Evolutionary conservation across 2,797 vertebrate species (phyloP).

Genomic region (Ctenopoma multispine): DNA sequence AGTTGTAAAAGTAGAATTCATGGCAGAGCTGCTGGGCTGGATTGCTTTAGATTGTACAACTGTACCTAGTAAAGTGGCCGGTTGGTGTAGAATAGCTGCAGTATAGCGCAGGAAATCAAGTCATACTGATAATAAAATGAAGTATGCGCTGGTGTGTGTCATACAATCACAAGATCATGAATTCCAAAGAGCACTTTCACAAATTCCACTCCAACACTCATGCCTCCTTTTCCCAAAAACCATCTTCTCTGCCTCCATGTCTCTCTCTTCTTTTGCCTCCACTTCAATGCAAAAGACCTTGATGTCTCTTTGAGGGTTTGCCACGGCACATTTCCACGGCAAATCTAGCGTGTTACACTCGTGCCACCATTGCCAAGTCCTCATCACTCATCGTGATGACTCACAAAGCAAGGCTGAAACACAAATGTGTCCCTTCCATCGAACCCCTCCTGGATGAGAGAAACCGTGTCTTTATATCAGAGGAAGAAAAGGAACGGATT

Average conservation of each 20-base stretch:
- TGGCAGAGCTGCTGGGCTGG: no score
- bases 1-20: no score
- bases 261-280: conserved; percentile 27
- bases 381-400: conserved; percentile 68
- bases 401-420: conserved; percentile 67
- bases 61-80: no score
- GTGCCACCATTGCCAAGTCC: conserved; percentile 50
- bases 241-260: neutral
- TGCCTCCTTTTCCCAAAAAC: conserved; percentile 10
- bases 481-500: conserved; percentile 24
- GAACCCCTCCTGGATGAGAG: conserved; percentile 28
- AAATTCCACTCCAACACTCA: conserved; percentile 10
- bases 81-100: neutral
- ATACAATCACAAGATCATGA: neutral
- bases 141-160: neutral
- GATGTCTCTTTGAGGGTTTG: conserved; percentile 72
- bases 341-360: conserved; percentile 71
- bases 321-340: conserved; percentile 71
- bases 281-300: conserved; percentile 62
- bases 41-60: no score
- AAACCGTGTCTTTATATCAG: conserved; percentile 38
- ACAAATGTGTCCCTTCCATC: conserved; percentile 41
- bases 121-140: neutral
- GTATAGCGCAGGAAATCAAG: neutral
- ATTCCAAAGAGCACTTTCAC: conserved; percentile 16